Base-by-base conservation (phyloP, 2,888 invertebrate species). In the Zygaena filipendulae region DNA sequence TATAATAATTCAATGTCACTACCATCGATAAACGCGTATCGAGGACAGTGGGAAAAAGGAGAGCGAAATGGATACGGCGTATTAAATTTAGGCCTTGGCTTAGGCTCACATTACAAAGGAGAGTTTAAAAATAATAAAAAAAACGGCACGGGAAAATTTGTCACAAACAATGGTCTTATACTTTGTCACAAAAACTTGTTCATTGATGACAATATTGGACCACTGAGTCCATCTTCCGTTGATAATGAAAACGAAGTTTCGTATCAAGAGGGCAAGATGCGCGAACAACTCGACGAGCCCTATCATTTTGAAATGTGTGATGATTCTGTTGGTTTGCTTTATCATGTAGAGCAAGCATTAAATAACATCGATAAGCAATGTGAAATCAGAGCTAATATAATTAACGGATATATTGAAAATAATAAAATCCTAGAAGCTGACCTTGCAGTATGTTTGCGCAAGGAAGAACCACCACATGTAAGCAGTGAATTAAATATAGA, bases 1-100 rank as follows among this genome's bases (percentile, higher is more conserved):
- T 66, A 62, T 25, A 84, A 84, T 43, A 67, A 75, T 34, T 52
- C 72, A 1, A 69, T 86, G 51, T 63, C 79, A n/a, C 64, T 79
- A 44, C 82, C 84, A 1, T 66, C 75, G 22, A 59, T 82, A 25
- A 80, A 60, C 35, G 58, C 57, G 21, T 86, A 82, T 49, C 67
- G 67, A 23, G 86, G 86, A 2, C 50, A 58, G 24, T 86, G 85
- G 85, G 43, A 56, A n/a, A 59, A 67, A 26, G 84, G 85, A 5
- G 55, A 59, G 45, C 69, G 83, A 16, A 52, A 79, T 39, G 85
- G 84, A 19, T 58, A 60, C 34, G 85, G 85, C 35, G 31, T 59
- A 14, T 37, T 74, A 12, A 54, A 74, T 41, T 62, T 85, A 22
- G 84, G 84, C 3, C 58, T 75, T 3, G 71, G 77, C 2, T 59